Evolutionary conservation across 2,888 invertebrate genomes (phyloP).

Genomic region (Epicampocera succincta): DNA sequence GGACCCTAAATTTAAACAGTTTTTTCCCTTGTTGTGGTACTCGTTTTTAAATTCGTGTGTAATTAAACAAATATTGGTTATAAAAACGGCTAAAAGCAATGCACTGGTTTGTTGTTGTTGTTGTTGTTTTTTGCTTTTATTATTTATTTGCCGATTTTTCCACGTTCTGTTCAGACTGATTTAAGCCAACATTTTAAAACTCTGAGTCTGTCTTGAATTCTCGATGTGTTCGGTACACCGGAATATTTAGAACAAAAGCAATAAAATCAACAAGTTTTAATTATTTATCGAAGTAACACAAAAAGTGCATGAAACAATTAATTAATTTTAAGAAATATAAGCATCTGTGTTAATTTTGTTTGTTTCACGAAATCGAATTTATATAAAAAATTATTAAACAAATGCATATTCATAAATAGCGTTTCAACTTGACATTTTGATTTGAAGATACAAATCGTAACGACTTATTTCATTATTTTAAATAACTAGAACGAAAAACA

Average conservation of each 20-base stretch:
- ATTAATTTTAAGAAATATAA: constrained; percentile 15
- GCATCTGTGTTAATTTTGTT: constrained; percentile 23
- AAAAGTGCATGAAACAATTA: constrained; percentile 28
- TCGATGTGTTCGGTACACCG: constrained; percentile 75
- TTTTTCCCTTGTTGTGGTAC: background rate
- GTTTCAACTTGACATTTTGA: constrained; percentile 12
- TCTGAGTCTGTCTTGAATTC: constrained; percentile 76
- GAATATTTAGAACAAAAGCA: constrained; percentile 1
- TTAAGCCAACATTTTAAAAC: constrained; percentile 74
- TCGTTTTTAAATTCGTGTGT: background rate
- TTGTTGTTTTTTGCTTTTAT: background rate
- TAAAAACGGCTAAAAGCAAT: constrained; percentile 30
- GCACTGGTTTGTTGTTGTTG: background rate
- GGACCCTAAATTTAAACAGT: background rate
- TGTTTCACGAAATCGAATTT: background rate
- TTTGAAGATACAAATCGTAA: background rate
- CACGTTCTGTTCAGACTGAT: constrained; percentile 49
- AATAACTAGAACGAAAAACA: background rate
- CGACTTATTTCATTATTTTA: constrained; percentile 8
- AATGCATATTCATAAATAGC: background rate
- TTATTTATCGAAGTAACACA: constrained; percentile 32
- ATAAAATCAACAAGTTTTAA: constrained; percentile 29
- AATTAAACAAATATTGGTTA: constrained; percentile 9
- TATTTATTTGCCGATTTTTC: background rate
- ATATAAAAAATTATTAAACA: background rate